Conservation (phyloP, 2,113 vertebrate species). For the Typhlomys cinereus region DNA sequence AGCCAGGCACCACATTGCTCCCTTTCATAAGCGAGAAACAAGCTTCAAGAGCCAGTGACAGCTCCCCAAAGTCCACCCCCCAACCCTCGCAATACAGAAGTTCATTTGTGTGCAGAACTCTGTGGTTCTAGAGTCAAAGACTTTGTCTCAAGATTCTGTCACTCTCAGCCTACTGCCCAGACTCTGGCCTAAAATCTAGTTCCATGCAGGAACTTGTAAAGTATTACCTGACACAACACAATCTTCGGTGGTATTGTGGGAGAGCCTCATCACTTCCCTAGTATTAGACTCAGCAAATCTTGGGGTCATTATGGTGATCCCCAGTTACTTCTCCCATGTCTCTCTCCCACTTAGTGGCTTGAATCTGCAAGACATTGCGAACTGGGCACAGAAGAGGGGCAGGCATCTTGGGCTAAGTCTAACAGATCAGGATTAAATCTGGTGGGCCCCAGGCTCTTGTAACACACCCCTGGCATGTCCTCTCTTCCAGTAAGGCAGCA, state of each 20-base stretch:
- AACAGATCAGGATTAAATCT: neutral
- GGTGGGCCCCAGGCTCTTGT: neutral
- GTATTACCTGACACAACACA: neutral
- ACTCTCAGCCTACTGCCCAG: neutral
- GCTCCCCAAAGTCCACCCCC: neutral
- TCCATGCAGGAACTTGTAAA: neutral
- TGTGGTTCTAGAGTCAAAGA: neutral
- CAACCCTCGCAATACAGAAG: no score
- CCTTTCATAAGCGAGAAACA: neutral
- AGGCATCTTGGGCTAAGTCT: neutral
- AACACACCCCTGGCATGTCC: neutral
- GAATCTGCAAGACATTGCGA: neutral
- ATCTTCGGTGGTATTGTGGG: neutral
- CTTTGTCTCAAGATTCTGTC: neutral
- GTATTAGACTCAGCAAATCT: neutral
- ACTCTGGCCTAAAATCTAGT: neutral
- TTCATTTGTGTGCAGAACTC: neutral
- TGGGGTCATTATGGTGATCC: neutral
- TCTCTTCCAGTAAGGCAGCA: neutral
- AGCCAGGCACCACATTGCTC: neutral
- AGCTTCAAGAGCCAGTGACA: neutral
- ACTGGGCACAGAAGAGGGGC: neutral
- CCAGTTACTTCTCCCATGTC: neutral
- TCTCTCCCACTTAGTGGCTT: neutral
- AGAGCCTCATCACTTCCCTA: neutral